These are phyloP conservation scores for Cantharis rufa DNA, from an alignment of 2,888 invertebrate genomes.

Conservation along the genomic window DNA sequence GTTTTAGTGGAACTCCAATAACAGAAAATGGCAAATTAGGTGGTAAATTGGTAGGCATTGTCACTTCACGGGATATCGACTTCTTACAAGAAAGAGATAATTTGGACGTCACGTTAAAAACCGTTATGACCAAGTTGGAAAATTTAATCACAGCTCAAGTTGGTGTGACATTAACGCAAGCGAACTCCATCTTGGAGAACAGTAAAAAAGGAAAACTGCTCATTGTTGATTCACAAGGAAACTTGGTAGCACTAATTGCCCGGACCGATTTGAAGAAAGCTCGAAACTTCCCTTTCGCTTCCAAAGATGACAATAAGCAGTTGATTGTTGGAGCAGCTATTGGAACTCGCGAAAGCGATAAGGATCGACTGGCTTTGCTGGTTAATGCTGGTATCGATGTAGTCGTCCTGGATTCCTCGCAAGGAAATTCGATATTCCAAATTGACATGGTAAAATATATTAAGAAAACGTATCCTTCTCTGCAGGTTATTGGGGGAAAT, in stretches of 20 bases:
- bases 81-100: slow-evolving; percentile 44
- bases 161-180: slow-evolving; percentile 88
- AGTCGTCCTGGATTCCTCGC: slow-evolving; percentile 94
- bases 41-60: slow-evolving; percentile 92
- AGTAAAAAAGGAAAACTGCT: slow-evolving; percentile 95
- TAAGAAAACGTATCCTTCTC: slow-evolving; percentile 82
- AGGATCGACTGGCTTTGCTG: slow-evolving; percentile 80
- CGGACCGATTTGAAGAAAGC: slow-evolving; percentile 98
- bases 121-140: slow-evolving; percentile 84
- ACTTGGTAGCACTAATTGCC: slow-evolving; percentile 93
- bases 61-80: slow-evolving; percentile 94
- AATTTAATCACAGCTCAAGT: slow-evolving; percentile 88
- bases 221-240: slow-evolving; percentile 81
- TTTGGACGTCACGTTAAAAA: slow-evolving; percentile 42
- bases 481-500: slow-evolving; percentile 96
- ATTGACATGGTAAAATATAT: slow-evolving; percentile 92
- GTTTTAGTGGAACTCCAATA: slow-evolving; percentile 96
- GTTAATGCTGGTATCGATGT: slow-evolving; percentile 94
- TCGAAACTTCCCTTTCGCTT: slow-evolving; percentile 95
- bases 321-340: slow-evolving; percentile 92
- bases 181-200: slow-evolving; percentile 91
- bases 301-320: slow-evolving; percentile 95
- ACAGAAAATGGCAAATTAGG: slow-evolving; percentile 94
- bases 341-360: slow-evolving; percentile 84
- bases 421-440: slow-evolving; percentile 96